Evolutionary conservation across 2,113 vertebrate genomes (phyloP).

Genomic region (Chaetura pelagica): DNA sequence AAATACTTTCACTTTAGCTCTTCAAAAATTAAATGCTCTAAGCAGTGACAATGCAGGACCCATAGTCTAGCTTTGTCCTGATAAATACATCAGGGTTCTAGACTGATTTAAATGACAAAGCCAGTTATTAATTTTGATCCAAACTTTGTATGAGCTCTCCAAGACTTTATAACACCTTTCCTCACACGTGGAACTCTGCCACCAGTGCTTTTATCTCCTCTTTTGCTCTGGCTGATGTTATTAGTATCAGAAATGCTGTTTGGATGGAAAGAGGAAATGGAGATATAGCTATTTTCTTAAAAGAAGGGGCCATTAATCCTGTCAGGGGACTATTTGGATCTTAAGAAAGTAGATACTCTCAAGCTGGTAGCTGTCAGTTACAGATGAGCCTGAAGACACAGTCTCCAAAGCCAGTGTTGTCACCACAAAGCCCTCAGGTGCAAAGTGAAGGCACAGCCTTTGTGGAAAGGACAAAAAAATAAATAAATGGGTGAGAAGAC

Average conservation of each 20-base stretch:
- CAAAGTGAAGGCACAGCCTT: background rate
- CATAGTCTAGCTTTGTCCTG: background rate
- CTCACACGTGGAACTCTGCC: constrained; percentile 59
- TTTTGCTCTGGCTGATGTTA: constrained; percentile 44
- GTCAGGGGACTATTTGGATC: background rate
- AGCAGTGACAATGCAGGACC: accelerated
- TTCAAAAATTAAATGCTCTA: background rate
- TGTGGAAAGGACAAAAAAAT: background rate
- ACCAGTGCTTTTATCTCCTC: constrained; percentile 70
- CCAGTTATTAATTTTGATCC: constrained; percentile 36
- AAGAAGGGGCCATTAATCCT: constrained; percentile 49
- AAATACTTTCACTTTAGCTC: background rate
- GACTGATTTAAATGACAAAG: constrained; percentile 9
- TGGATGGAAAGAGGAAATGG: constrained; percentile 64
- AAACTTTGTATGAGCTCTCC: constrained; percentile 3
- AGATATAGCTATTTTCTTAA: constrained; percentile 58
- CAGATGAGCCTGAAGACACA: background rate
- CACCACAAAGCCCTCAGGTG: background rate
- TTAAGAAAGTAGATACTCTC: background rate
- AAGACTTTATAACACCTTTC: constrained; percentile 65
- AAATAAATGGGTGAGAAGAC: background rate
- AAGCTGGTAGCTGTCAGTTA: background rate
- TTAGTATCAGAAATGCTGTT: constrained; percentile 48
- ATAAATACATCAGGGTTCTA: background rate
- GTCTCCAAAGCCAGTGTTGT: background rate